These are phyloP conservation scores for Cephus cinctus DNA, from an alignment of 1,140 invertebrate genomes.

Conservation along the genomic window DNA sequence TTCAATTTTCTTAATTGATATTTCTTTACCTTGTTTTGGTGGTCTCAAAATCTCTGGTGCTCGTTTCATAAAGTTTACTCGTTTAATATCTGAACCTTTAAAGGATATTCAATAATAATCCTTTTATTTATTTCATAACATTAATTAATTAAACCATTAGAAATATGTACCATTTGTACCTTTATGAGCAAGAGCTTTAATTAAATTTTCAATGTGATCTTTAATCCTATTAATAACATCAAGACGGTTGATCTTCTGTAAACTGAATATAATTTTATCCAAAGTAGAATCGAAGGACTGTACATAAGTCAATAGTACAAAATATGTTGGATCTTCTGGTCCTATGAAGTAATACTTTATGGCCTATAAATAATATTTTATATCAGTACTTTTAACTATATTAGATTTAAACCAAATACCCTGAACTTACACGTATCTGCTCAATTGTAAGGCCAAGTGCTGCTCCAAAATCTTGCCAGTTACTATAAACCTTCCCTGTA, in stretches of 20 bases:
- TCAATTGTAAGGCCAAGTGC: slow-evolving; percentile 33
- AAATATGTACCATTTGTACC: no score
- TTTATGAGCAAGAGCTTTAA: slow-evolving; percentile 15
- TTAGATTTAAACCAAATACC: not conserved
- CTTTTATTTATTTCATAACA: no score
- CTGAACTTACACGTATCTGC: slow-evolving; percentile 35
- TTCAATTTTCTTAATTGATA: no score
- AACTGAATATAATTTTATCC: slow-evolving; percentile 33
- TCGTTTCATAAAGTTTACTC: no score
- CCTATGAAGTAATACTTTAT: slow-evolving; percentile 46
- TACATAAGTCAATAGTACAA: slow-evolving; percentile 37
- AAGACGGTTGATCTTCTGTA: slow-evolving; percentile 32
- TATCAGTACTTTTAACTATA: not conserved
- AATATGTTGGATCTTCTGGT: slow-evolving; percentile 42
- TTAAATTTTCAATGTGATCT: slow-evolving; percentile 25
- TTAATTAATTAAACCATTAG: no score
- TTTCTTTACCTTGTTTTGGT: no score
- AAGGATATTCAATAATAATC: no score
- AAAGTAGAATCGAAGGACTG: slow-evolving; percentile 34
- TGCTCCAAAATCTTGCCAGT: slow-evolving; percentile 40
- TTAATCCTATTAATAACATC: slow-evolving; percentile 39
- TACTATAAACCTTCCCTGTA: slow-evolving; percentile 33
- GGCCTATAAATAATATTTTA: not conserved
- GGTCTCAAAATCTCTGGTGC: no score
- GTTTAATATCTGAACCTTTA: no score